Percentiles rank a stretch among this genome's conserved stretches.
Evolutionary conservation across 2,888 invertebrate genomes (phyloP).

Genomic region (Lycophotia porphyrea): DNA sequence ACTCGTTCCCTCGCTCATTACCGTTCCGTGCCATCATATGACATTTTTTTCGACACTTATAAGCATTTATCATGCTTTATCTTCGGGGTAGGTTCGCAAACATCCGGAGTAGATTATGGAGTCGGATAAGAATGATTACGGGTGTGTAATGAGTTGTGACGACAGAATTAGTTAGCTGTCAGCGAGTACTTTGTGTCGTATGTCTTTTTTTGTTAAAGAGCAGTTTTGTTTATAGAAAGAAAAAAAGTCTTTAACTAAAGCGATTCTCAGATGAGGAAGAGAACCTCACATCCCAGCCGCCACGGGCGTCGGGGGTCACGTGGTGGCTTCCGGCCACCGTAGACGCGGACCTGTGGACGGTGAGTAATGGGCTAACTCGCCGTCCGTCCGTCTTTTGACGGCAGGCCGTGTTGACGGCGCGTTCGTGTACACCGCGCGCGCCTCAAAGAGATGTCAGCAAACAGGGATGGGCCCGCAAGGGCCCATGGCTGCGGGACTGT

Average conservation of each 20-base stretch:
- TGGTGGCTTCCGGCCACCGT: too few relatives aligned
- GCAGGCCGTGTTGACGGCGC: too few relatives aligned
- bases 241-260: not conserved
- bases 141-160: conserved; percentile 62
- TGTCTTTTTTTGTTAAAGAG: conserved; percentile 37
- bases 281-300: too few relatives aligned
- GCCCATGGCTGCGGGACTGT: too few relatives aligned
- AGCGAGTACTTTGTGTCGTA: conserved; percentile 14
- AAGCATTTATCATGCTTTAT: conserved; percentile 71
- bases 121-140: conserved; percentile 67
- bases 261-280: too few relatives aligned
- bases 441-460: too few relatives aligned
- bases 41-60: conserved; percentile 70
- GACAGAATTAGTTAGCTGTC: conserved; percentile 53
- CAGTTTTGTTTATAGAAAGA: not conserved
- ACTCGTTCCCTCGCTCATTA: conserved; percentile 70
- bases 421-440: too few relatives aligned
- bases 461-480: too few relatives aligned
- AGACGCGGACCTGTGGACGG: too few relatives aligned
- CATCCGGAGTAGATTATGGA: conserved; percentile 66
- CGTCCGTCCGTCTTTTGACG: too few relatives aligned
- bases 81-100: conserved; percentile 60
- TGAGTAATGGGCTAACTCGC: too few relatives aligned
- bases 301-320: too few relatives aligned
- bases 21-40: conserved; percentile 53